A percentile compares a stretch with the other conserved stretches of the same genome.
Conservation (phyloP, 2,888 invertebrate species). For the Didymodactylos carnosus region DNA sequence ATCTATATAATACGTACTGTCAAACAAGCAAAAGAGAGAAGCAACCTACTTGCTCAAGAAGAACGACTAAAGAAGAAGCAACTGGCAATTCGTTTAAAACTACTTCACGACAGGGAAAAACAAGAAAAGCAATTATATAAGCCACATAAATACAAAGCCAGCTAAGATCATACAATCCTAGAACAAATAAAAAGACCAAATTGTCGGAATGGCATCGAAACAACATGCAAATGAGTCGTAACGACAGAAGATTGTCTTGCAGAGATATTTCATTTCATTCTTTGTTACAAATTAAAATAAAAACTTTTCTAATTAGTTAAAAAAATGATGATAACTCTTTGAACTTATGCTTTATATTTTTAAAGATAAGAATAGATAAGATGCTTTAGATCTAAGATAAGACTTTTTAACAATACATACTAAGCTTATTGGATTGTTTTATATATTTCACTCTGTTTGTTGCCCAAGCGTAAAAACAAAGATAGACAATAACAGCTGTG, state of each 20-base stretch:
- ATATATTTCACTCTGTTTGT: background rate
- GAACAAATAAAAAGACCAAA: background rate
- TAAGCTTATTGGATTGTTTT: background rate
- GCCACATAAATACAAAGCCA: constrained; percentile 25
- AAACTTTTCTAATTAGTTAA: too few relatives aligned
- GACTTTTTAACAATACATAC: background rate
- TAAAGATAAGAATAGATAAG: background rate
- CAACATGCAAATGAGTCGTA: too few relatives aligned
- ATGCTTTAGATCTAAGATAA: background rate
- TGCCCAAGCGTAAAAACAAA: constrained; percentile 3
- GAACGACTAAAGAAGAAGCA: constrained; percentile 40
- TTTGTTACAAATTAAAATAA: too few relatives aligned
- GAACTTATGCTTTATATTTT: background rate
- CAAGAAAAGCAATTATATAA: constrained; percentile 28
- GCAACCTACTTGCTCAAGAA: constrained; percentile 42
- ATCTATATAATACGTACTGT: background rate
- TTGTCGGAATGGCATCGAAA: too few relatives aligned
- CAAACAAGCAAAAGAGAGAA: background rate
- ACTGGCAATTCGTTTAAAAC: constrained; percentile 39
- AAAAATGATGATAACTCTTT: too few relatives aligned
- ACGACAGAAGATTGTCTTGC: too few relatives aligned
- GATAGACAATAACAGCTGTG: constrained; percentile 2
- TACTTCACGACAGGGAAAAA: constrained; percentile 30
- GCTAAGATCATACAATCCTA: constrained; percentile 20
- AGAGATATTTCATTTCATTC: too few relatives aligned